Evolutionary conservation across 2,888 invertebrate genomes (phyloP).

Genomic region (Silvanus unidentatus): DNA sequence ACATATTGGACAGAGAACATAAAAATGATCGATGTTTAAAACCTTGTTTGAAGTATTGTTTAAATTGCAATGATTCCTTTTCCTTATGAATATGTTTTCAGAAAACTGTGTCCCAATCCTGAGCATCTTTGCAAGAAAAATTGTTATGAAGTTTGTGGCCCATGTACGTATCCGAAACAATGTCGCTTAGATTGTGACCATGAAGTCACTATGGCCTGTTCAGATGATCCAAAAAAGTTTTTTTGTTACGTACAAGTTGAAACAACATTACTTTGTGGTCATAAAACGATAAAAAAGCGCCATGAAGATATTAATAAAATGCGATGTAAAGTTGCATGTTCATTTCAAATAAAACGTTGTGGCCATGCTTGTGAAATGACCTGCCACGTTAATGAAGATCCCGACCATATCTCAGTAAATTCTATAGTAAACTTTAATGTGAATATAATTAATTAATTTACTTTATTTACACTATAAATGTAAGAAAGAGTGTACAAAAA

Average conservation of each 20-base stretch:
- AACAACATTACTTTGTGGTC: conserved; percentile 35
- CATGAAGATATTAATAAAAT: conserved; percentile 36
- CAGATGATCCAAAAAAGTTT: conserved; percentile 43
- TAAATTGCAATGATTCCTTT: no score
- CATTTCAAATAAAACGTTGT: no score
- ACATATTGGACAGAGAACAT: conserved; percentile 53
- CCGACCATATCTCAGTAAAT: no score
- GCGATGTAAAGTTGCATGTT: conserved; percentile 40
- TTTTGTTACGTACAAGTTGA: conserved; percentile 21
- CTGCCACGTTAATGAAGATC: no score
- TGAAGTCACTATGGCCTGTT: conserved; percentile 44
- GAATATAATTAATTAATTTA: no score
- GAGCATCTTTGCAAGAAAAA: conserved; percentile 49
- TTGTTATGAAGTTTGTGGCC: conserved; percentile 48
- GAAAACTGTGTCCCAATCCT: conserved; percentile 47
- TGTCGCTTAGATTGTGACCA: conserved; percentile 51
- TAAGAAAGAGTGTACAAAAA: no score
- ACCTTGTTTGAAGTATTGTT: conserved; percentile 47
- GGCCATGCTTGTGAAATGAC: no score
- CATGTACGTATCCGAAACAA: conserved; percentile 44
- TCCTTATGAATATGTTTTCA: conserved; percentile 23
- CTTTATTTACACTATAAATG: no score
- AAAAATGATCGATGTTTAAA: conserved; percentile 44
- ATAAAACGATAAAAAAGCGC: conserved; percentile 48
- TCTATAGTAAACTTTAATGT: no score